These are phyloP conservation scores for Cathartes aura DNA, from an alignment of 2,113 vertebrate genomes.

Conservation along the genomic window DNA sequence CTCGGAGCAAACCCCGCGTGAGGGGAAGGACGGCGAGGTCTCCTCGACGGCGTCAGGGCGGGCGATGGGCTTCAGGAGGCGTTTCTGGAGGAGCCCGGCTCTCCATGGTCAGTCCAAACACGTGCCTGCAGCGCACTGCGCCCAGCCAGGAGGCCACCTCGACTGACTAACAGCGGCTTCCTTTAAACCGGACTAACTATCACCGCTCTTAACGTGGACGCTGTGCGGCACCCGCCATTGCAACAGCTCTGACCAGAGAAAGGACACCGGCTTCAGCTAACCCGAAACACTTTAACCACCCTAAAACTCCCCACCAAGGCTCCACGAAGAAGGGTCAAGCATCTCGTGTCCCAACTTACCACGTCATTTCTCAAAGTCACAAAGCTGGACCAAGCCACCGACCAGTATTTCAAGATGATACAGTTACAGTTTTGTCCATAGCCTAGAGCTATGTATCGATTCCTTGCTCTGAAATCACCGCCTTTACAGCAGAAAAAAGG, in stretches of 20 bases:
- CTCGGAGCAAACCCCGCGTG: accelerated
- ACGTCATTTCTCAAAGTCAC: accelerated
- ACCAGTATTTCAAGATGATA: background rate
- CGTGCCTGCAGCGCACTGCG: accelerated
- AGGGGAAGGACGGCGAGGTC: accelerated
- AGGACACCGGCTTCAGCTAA: background rate
- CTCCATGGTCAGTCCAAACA: accelerated
- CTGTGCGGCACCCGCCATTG: accelerated
- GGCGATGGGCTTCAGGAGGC: accelerated
- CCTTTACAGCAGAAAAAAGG: background rate
- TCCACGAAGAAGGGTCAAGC: background rate
- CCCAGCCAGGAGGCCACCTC: background rate
- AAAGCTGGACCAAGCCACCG: background rate
- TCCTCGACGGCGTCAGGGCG: accelerated
- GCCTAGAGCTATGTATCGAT: background rate
- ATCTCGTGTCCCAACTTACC: background rate
- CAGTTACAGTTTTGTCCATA: background rate
- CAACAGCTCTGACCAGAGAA: background rate
- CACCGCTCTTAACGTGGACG: accelerated
- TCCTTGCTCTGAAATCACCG: background rate
- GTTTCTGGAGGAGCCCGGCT: background rate
- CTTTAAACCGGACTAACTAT: background rate
- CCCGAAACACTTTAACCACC: background rate
- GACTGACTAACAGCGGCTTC: accelerated
- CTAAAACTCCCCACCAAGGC: background rate